Evolutionary conservation across 1,140 invertebrate genomes (phyloP).

Genomic region (Episyrphus balteatus): DNA sequence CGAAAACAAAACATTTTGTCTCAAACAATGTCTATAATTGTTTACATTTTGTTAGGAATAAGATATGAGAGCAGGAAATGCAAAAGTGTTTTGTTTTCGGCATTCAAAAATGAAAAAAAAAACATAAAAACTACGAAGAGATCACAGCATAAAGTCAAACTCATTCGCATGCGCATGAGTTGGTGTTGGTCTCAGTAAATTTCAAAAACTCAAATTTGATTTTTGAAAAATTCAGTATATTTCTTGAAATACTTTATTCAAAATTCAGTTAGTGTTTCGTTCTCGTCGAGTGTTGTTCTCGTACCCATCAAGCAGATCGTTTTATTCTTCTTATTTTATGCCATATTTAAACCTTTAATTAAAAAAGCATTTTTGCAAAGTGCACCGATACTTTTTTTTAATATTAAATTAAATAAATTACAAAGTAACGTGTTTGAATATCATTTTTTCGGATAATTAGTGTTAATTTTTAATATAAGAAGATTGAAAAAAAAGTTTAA

Average conservation of each 20-base stretch:
- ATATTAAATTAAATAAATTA: not conserved
- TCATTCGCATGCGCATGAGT: not conserved
- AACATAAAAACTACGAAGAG: too few species aligned
- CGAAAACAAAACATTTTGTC: too few species aligned
- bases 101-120: too few species aligned
- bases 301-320: conserved; percentile 4
- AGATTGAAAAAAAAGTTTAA: too few species aligned
- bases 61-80: too few species aligned
- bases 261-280: conserved; percentile 37
- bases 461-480: too few species aligned
- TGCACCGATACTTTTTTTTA: not conserved
- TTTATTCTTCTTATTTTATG: conserved; percentile 22
- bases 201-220: not conserved
- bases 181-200: not conserved
- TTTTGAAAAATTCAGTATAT: not conserved
- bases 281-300: conserved; percentile 39
- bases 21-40: too few species aligned
- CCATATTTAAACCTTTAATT: not conserved
- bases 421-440: not conserved
- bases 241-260: not conserved
- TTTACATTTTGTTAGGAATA: too few species aligned
- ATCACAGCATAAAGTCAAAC: too few species aligned
- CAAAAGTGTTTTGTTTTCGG: too few species aligned
- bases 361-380: not conserved
- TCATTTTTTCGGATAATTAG: not conserved